Percentiles rank a stretch among this genome's conserved stretches.
Conservation (phyloP, 1,140 invertebrate species). For the Tetramorium alpestre region DNA sequence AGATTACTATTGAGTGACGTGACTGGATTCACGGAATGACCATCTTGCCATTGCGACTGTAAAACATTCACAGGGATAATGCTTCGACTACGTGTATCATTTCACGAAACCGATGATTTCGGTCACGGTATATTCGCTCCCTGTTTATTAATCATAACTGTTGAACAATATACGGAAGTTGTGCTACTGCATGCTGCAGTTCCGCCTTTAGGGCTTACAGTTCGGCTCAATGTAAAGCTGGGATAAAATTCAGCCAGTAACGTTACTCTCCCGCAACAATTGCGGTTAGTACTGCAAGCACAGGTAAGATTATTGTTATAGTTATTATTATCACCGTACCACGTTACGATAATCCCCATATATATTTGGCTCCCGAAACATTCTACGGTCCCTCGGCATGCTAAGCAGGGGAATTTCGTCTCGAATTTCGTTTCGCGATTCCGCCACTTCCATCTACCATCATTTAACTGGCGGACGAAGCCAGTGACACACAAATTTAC, state of each 20-base stretch:
- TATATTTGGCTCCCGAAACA: slow-evolving; percentile 29
- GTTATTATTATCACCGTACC: slow-evolving; percentile 49
- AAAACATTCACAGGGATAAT: background rate
- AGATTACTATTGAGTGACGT: background rate
- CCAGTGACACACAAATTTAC: background rate
- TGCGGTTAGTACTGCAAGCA: slow-evolving; percentile 13
- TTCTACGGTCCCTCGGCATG: slow-evolving; percentile 1
- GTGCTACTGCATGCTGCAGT: background rate
- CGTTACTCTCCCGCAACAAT: slow-evolving; percentile 41
- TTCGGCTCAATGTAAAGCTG: slow-evolving; percentile 25
- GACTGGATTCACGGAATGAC: background rate
- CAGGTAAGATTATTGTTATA: slow-evolving; percentile 51
- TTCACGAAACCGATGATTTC: slow-evolving; percentile 2
- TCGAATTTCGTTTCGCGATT: background rate
- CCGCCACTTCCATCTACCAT: background rate
- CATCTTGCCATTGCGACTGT: background rate
- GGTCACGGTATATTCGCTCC: background rate
- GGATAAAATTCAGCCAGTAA: slow-evolving; percentile 43
- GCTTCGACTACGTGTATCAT: background rate
- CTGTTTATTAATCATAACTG: slow-evolving; percentile 43
- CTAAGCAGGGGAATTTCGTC: slow-evolving; percentile 32
- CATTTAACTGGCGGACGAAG: background rate
- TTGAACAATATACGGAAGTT: slow-evolving; percentile 34
- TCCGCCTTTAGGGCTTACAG: slow-evolving; percentile 20
- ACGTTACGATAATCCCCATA: slow-evolving; percentile 49